Conservation (phyloP, 2,797 vertebrate species). For the Coendou prehensilis region DNA sequence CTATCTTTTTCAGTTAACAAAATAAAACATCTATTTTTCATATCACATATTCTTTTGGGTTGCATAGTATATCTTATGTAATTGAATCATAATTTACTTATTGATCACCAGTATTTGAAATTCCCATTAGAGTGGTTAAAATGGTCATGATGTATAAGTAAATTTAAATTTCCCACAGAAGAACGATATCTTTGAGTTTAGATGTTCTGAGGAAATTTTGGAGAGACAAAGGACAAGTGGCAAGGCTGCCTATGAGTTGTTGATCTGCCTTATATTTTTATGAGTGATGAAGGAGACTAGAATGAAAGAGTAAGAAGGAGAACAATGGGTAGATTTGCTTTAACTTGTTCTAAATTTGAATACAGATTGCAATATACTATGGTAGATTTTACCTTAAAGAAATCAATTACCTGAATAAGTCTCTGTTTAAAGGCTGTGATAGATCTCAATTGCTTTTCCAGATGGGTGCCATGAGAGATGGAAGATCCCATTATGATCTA, state of each 20-base stretch:
- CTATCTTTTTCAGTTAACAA: neutral
- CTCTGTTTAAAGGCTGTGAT: neutral
- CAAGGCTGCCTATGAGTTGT: neutral
- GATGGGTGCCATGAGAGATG: neutral
- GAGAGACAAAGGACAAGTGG: neutral
- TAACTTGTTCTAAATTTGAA: neutral
- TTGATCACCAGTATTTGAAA: neutral
- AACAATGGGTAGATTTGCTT: neutral
- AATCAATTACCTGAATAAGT: neutral
- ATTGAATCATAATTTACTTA: neutral
- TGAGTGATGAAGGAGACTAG: neutral
- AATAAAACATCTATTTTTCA: neutral
- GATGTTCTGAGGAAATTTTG: neutral
- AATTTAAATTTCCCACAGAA: neutral
- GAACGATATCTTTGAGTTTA: neutral
- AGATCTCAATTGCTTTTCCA: neutral
- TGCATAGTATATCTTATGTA: neutral
- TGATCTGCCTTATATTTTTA: neutral
- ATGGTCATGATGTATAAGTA: neutral
- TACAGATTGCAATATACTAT: rapidly evolving
- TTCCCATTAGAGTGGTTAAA: neutral
- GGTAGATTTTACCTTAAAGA: too few relatives aligned
- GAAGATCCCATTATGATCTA: neutral
- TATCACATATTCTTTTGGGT: neutral
- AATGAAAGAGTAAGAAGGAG: neutral